Evolutionary conservation across 1,140 invertebrate genomes (phyloP).

Genomic region (Solen grandis): DNA sequence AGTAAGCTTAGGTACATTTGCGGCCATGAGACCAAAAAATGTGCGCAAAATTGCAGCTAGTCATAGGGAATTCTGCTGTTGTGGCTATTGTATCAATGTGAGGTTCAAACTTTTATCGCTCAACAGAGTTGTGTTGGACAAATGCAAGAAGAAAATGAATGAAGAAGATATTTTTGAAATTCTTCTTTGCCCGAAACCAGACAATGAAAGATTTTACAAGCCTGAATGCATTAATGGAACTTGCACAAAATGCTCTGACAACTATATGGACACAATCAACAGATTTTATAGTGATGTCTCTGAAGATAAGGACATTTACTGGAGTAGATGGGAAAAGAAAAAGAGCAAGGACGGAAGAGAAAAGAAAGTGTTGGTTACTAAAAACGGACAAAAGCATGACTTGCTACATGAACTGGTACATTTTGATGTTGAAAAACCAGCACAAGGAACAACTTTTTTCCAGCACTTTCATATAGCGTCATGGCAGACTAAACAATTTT

Average conservation of each 20-base stretch:
- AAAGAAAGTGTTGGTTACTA: slow-evolving; percentile 18
- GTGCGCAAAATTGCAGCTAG: slow-evolving; percentile 1
- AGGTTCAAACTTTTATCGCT: too few species aligned
- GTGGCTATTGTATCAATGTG: slow-evolving; percentile 28
- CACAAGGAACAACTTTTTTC: slow-evolving; percentile 20
- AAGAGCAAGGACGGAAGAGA: slow-evolving; percentile 20
- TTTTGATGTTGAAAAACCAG: background rate
- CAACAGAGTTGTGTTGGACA: too few species aligned
- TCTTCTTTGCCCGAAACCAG: slow-evolving; percentile 23
- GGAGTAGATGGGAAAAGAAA: slow-evolving; percentile 26
- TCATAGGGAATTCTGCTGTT: slow-evolving; percentile 22
- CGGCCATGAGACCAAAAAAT: slow-evolving; percentile 27
- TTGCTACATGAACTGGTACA: slow-evolving; percentile 21
- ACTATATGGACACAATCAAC: slow-evolving; percentile 6
- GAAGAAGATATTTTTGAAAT: slow-evolving; percentile 23
- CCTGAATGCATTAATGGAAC: background rate
- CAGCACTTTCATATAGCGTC: slow-evolving; percentile 22
- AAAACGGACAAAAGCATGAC: background rate
- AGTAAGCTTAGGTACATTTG: slow-evolving; percentile 18
- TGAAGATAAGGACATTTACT: slow-evolving; percentile 11
- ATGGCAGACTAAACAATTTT: slow-evolving; percentile 39
- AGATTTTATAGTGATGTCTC: background rate
- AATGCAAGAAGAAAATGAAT: background rate
- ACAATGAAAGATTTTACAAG: slow-evolving; percentile 10
- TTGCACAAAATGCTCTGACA: background rate